These are phyloP conservation scores for Drosophila takahashii DNA, from an alignment of 1,140 invertebrate genomes.

Conservation along the genomic window DNA sequence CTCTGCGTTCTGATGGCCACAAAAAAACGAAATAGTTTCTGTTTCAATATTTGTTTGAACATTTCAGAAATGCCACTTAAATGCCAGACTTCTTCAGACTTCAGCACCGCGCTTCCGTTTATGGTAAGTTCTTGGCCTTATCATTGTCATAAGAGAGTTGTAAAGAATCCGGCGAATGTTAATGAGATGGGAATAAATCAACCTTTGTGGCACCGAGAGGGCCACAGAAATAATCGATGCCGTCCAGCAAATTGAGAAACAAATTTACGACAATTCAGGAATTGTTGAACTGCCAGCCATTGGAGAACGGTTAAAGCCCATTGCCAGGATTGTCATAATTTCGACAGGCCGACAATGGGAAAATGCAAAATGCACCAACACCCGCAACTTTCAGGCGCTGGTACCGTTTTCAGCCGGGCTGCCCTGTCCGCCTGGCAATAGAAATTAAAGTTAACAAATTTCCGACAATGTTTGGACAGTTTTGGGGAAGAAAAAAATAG, in stretches of 20 bases:
- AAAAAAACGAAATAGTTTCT: constrained; percentile 61
- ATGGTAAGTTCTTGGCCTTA: constrained; percentile 51
- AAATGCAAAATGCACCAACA: constrained; percentile 41
- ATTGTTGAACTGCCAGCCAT: constrained; percentile 40
- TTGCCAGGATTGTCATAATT: constrained; percentile 76
- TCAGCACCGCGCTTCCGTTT: constrained; percentile 60
- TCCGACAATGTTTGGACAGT: constrained; percentile 81
- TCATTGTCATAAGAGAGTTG: constrained; percentile 77
- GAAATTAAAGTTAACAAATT: constrained; percentile 83
- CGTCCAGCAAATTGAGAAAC: constrained; percentile 73
- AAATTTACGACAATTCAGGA: constrained; percentile 66
- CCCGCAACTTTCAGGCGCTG: constrained; percentile 58
- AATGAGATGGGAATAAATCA: constrained; percentile 46
- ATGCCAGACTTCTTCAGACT: constrained; percentile 43
- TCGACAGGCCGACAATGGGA: constrained; percentile 61
- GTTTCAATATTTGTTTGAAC: constrained; percentile 56
- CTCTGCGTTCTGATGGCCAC: constrained; percentile 11
- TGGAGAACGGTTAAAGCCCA: constrained; percentile 57
- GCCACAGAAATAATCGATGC: constrained; percentile 1
- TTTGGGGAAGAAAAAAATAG: constrained; percentile 32
- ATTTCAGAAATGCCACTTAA: constrained; percentile 71
- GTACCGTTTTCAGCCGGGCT: constrained; percentile 22
- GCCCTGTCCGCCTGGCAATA: constrained; percentile 67
- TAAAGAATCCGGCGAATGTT: constrained; percentile 52
- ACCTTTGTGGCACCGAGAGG: constrained; percentile 6